Percentiles rank a stretch among this genome's conserved stretches.
Evolutionary conservation across 2,888 invertebrate species (phyloP).

Genomic region (Phyllotreta striolata): DNA sequence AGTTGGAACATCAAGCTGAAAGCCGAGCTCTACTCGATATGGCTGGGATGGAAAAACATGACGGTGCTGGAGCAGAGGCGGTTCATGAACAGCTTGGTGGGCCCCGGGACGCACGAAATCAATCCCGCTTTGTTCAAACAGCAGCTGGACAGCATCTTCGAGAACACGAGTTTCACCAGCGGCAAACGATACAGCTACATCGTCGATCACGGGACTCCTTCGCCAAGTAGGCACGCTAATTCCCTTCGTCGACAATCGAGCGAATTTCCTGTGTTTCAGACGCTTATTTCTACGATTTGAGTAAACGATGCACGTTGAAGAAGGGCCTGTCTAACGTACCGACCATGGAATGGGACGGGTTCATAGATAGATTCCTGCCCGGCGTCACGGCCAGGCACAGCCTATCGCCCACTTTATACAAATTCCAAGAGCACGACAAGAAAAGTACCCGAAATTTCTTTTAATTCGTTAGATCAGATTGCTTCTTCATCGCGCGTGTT

Average conservation of each 20-base stretch:
- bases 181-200: constrained; percentile 35
- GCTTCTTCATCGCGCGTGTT: too few species aligned
- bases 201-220: constrained; percentile 31
- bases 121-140: constrained; percentile 38
- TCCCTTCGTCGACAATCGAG: background rate
- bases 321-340: constrained; percentile 48
- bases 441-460: constrained; percentile 33
- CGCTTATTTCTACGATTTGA: constrained; percentile 28
- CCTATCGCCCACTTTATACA: constrained; percentile 53
- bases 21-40: constrained; percentile 46
- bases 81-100: constrained; percentile 42
- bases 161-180: constrained; percentile 44
- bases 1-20: constrained; percentile 47
- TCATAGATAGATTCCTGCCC: constrained; percentile 51
- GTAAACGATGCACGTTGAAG: constrained; percentile 24
- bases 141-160: constrained; percentile 23
- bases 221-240: constrained; percentile 39
- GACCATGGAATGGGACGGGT: constrained; percentile 56
- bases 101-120: constrained; percentile 45
- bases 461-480: background rate
- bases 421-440: constrained; percentile 40
- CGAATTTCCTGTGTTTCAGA: constrained; percentile 23
- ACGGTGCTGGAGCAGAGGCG: constrained; percentile 40
- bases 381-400: constrained; percentile 43
- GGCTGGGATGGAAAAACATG: constrained; percentile 44